Percentiles rank a stretch among this genome's conserved stretches.
These are phyloP conservation scores for Clarias batrachus DNA, from an alignment of 2,113 vertebrate genomes.

Conservation along the genomic window DNA sequence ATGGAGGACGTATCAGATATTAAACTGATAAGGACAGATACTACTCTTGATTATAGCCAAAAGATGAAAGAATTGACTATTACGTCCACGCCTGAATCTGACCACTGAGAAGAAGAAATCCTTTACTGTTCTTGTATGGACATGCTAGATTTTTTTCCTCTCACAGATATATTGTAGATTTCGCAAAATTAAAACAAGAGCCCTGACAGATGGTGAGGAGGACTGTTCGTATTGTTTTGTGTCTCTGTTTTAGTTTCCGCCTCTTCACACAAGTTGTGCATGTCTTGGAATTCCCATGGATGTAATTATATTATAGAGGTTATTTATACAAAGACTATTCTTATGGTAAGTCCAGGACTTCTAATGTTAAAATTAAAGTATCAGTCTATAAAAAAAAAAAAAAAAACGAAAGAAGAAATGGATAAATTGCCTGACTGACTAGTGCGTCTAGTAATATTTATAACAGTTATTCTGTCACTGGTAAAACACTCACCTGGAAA, in stretches of 20 bases:
- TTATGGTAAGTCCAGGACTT: constrained; percentile 67
- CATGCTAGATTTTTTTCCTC: neutral
- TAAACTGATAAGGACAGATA: no score
- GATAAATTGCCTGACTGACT: neutral
- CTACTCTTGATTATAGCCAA: no score
- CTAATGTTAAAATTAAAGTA: neutral
- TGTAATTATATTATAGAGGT: neutral
- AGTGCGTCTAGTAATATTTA: neutral
- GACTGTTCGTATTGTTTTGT: neutral
- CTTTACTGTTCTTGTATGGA: neutral
- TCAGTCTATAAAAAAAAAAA: neutral
- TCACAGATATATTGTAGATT: constrained; percentile 66
- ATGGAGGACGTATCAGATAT: no score
- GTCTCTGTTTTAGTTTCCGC: neutral
- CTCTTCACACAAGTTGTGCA: neutral
- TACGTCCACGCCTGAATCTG: neutral
- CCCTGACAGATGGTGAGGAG: constrained; percentile 71
- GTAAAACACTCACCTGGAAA: neutral
- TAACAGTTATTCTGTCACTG: neutral
- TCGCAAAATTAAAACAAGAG: constrained; percentile 68
- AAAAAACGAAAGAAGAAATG: neutral
- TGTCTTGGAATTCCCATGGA: neutral
- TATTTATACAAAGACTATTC: constrained; percentile 64
- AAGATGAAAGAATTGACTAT: no score
- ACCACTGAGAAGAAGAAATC: neutral